Evolutionary conservation across 1,140 invertebrate species (phyloP), one percentile per base, ranked within the genome.

Genomic region (Lucilia cuprina): DNA sequence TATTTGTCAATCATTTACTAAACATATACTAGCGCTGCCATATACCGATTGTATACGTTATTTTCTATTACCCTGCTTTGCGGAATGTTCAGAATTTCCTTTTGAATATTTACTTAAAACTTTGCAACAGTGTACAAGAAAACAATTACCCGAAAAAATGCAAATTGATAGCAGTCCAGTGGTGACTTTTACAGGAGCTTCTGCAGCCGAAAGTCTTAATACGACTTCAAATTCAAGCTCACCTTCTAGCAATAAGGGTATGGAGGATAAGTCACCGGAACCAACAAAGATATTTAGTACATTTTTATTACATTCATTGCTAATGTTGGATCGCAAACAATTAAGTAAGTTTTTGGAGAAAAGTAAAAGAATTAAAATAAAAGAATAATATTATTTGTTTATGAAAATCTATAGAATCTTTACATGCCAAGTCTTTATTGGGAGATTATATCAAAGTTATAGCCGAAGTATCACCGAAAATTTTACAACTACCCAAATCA

Each of bases 301-400:
- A 47, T 91, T 91, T 88, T 86, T 94, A 41, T 91, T 94, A 2
- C 94, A 94, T 91, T 94, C 94, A 25, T 91, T 96, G 8, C 89
- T 96, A 25, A 91, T 93, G 5, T 88, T 96, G 34, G 95, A 96
- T 91, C 94, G 94, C 4, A 87, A 90, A 65, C 92, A 93, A 86
- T 94, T 94, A 88, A 92, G 94, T 94, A 89, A 93, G 93, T 41
- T 35, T 55, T 14, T 41, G 30, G 2, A 5, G 14, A 3, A 60
- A 60, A n/a, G 14, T n/a, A 77, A 35, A 30, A 17, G 8, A 78
- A 0, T 21, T 9, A 7, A 35, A 41, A 41, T 78, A 19, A 78
- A 30, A 30, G 25, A 30, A 3, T 30, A 3, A 2, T 2, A n/a
- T 47, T 17, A 17, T 75, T 75, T 30, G 2, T 75, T 12, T 34